phyloP scores from a whole-genome alignment of 2,113 vertebrate species.

The Aegithalos caudatus region DNA sequence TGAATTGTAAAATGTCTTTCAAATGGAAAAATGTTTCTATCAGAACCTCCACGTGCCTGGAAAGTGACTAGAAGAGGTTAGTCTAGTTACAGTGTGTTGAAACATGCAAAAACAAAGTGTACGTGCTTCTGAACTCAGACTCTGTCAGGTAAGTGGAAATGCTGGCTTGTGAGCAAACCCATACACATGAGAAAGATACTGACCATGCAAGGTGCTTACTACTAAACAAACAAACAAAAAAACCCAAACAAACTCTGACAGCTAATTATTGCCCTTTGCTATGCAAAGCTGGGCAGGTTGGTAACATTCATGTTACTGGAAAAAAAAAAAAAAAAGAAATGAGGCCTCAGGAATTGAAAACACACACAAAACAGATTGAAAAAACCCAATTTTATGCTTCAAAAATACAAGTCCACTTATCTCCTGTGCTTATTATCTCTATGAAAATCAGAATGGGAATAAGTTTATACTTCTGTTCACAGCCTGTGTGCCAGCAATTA shows the following conservation, averaged over 20 bases:
- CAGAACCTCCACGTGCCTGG: not conserved
- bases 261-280: not conserved
- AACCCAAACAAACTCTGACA: not conserved
- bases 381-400: not conserved
- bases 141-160: not conserved
- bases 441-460: not conserved
- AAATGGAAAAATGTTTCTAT: not conserved
- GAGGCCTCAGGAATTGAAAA: not conserved
- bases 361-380: not conserved
- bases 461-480: not conserved
- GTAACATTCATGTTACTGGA: not conserved
- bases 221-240: not conserved
- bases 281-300: not conserved
- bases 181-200: not conserved
- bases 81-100: not conserved
- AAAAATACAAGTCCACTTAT: not conserved
- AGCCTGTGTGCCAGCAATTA: not conserved
- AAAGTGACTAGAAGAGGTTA: slow-evolving; percentile 2
- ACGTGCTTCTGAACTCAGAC: not conserved
- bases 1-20: not conserved
- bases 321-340: not conserved
- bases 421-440: not conserved
- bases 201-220: not conserved
- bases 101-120: not conserved
- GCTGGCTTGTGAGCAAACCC: not conserved